Percentiles rank a stretch among this genome's conserved stretches.
Evolutionary conservation across 1,140 invertebrate species (phyloP).

Genomic region (Drosophila sp.): DNA sequence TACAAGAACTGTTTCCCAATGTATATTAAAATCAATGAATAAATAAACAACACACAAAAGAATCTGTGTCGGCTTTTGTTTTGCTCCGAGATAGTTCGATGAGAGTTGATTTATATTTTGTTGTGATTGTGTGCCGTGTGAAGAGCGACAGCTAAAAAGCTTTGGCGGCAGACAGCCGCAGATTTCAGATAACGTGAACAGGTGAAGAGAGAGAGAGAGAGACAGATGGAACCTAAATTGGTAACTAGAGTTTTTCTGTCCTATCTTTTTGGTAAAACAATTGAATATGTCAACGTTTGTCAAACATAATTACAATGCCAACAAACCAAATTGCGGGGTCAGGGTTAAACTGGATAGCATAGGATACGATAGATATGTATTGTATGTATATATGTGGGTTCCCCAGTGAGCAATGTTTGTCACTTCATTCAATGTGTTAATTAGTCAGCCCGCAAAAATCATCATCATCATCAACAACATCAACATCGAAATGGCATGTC

Average conservation of each 20-base stretch:
- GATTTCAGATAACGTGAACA: not conserved
- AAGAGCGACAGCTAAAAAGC: conserved; percentile 59
- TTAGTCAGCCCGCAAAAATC: conserved; percentile 61
- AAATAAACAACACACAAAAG: conserved; percentile 65
- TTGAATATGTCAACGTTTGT: conserved; percentile 75
- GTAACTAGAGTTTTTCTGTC: not conserved
- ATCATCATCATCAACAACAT: conserved; percentile 21
- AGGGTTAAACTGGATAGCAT: conserved; percentile 26
- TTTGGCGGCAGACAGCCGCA: conserved; percentile 42
- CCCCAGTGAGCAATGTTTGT: conserved; percentile 33
- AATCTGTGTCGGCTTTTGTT: conserved; percentile 37
- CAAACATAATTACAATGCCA: conserved; percentile 60
- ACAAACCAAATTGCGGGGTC: conserved; percentile 46
- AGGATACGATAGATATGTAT: conserved; percentile 28
- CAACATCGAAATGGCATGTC: conserved; percentile 39
- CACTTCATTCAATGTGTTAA: conserved; percentile 65
- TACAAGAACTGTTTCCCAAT: conserved; percentile 62
- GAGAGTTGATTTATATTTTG: conserved; percentile 48
- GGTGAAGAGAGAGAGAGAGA: not conserved
- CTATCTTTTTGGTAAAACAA: conserved; percentile 60
- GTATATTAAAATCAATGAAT: conserved; percentile 78
- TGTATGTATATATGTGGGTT: conserved; percentile 35
- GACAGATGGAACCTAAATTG: not conserved
- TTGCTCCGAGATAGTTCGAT: conserved; percentile 20
- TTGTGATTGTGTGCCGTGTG: conserved; percentile 40